phyloP scores from a whole-genome alignment of 2,113 vertebrate genomes.

The Proterorhinus semilunaris region DNA sequence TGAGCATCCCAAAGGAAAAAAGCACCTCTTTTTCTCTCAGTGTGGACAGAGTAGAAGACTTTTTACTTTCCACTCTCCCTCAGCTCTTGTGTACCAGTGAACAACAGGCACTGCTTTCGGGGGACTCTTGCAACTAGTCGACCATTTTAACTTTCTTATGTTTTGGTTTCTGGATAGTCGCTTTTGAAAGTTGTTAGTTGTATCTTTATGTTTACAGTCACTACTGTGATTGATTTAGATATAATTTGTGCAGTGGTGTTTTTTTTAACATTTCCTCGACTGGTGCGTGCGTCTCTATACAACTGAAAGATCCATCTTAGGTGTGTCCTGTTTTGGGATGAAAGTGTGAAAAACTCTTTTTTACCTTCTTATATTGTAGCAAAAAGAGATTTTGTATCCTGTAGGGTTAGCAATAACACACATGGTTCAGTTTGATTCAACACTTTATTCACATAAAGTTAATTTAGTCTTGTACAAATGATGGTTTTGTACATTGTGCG shows the following conservation, averaged over 20 bases:
- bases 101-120: constrained; percentile 59
- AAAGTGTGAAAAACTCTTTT: constrained; percentile 63
- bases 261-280: constrained; percentile 57
- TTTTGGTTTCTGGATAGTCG: constrained; percentile 34
- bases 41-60: constrained; percentile 49
- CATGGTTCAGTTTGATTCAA: constrained; percentile 46
- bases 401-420: constrained; percentile 81
- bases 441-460: constrained; percentile 13
- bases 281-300: constrained; percentile 72
- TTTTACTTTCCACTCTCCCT: constrained; percentile 35
- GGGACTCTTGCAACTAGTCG: constrained; percentile 26
- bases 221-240: constrained; percentile 38
- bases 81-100: constrained; percentile 53
- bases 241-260: constrained; percentile 68
- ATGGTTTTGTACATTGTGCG: constrained; percentile 54
- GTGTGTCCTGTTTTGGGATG: constrained; percentile 60
- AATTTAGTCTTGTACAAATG: constrained; percentile 14
- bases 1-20: constrained; percentile 42
- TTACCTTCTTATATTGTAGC: constrained; percentile 76
- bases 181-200: constrained; percentile 33
- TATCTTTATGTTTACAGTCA: constrained; percentile 38
- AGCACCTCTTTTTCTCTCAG: constrained; percentile 4
- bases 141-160: constrained; percentile 44
- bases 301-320: constrained; percentile 50
- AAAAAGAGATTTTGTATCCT: constrained; percentile 71